Base-by-base conservation (phyloP, 2,888 invertebrate species). In the Amorpha juglandis region DNA sequence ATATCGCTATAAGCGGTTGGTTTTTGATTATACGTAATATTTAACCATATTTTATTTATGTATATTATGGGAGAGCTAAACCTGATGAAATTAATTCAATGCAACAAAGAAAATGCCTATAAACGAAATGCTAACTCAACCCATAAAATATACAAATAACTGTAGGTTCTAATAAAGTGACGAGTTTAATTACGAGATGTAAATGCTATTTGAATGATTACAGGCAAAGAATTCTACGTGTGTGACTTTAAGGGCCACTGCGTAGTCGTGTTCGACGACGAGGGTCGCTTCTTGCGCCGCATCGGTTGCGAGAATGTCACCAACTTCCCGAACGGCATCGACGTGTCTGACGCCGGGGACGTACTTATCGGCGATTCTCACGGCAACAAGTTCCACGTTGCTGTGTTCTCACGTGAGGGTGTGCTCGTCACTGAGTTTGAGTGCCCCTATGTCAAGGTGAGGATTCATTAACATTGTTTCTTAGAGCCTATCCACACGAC, bases 201-300 rank as follows among this genome's bases (percentile, higher is more conserved):
- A 12, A 27, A 27, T 27, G 27, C 27, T 27, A 42, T 6, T 42
- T 7, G 7, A 9, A 12, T 42, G 35, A 53, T 85, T 84, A 33
- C 88, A 97, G 97, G 97, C 80, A 97, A 97, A 85, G 97, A 98
- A 89, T 98, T 98, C 89, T 99, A 98, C 91, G 98, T 99, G 69
- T 99, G 99, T 90, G 99, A 99, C 92, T 99, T 99, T 90, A 99
- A 99, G 92, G 99, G 98, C 64, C 99, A 99, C 92, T 98, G 98
- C 90, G 98, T 99, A 65, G 98, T 98, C 35, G 98, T 99, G 62
- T 98, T 98, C 88, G 97, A 97, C 85, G 98, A 98, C 86, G 97
- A 97, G 72, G 99, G 99, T 67, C 95, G 96, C 71, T 99, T 98
- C 92, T 93, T 98, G 81, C 96, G 98, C 75, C 96, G 98, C 76